phyloP scores from a whole-genome alignment of 1,140 invertebrate genomes.

The Eubasilissa regina region DNA sequence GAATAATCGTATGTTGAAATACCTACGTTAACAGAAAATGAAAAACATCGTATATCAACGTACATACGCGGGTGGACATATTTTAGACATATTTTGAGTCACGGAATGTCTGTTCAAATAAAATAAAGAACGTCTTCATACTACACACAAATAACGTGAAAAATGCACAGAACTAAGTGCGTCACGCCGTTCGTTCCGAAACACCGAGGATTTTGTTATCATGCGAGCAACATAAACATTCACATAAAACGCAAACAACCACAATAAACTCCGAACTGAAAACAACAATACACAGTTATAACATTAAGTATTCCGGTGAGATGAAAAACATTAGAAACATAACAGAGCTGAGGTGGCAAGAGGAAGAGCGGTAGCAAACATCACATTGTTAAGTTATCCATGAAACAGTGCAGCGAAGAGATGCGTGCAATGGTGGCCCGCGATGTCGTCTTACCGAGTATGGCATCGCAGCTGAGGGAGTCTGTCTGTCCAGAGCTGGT shows the following conservation, averaged over 20 bases:
- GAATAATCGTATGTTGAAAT: too few relatives aligned
- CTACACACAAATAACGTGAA: constrained; percentile 19
- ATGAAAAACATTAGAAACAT: not conserved
- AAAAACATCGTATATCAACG: too few relatives aligned
- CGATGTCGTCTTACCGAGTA: constrained; percentile 49
- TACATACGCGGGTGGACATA: too few relatives aligned
- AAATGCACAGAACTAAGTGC: constrained; percentile 6
- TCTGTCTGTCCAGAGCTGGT: constrained; percentile 38
- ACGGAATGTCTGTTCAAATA: constrained; percentile 8
- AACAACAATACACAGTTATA: not conserved
- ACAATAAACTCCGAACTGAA: constrained; percentile 12
- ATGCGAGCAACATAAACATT: constrained; percentile 6
- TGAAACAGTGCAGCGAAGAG: constrained; percentile 7
- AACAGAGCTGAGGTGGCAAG: constrained; percentile 1
- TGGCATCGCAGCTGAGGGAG: constrained; percentile 43
- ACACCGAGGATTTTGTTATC: not conserved
- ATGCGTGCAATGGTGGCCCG: not conserved
- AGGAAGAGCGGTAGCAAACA: not conserved
- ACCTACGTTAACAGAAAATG: too few relatives aligned
- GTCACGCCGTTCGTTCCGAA: not conserved
- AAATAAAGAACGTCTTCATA: not conserved
- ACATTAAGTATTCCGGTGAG: too few relatives aligned
- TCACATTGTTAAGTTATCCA: not conserved
- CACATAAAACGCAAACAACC: not conserved
- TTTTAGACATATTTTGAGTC: not conserved